Evolutionary conservation across 1,140 invertebrate species (phyloP), one percentile per base, ranked within the genome.

Genomic region (Camponotus vicinus): DNA sequence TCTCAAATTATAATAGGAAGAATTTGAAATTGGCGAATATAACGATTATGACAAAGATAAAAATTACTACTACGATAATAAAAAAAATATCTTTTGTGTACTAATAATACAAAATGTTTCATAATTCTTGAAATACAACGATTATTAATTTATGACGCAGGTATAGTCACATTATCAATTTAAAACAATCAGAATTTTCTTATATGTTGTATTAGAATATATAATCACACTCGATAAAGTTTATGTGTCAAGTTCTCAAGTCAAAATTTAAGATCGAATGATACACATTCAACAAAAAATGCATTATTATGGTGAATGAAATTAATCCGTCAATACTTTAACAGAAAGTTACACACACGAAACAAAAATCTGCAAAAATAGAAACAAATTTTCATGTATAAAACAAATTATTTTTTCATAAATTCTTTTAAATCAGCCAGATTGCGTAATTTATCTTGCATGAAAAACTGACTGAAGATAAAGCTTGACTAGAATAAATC

Each of bases 51-150:
- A 83, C 7, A 3, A 21, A 45, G 18, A 42, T 21, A 11, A 27
- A 37, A 83, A 49, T 2, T 45, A 40, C 49, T 27, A 27, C 27
- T 27, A 27, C 27, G 27, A 15, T 80, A 42, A 3, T 18, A 37
- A 49, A 11, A 49, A 63, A 59, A 82, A 59, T 75, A 45, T n/a
- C 55, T 73, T 75, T 83, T 73, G 11, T 73, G 11, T 83, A 83
- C 2, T 13, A 59, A 32, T 40, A 13, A 59, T 45, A 40, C 13
- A n/a, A 21, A 82, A 61, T 61, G 11, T 73, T 61, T 45, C n/a
- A 40, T 13, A 83, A 73, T 61, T 63, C 18, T 73, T 27, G 59
- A n/a, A 13, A 71, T 18, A 42, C n/a, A n/a, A n/a, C 27, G 7
- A 83, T 45, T 73, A 49, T 61, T 52, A 27, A 83, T 63, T 83